Percentiles rank a stretch among this genome's conserved stretches.
Evolutionary conservation across 2,888 invertebrate species (phyloP).

Genomic region (Ornithoptera alexandrae): DNA sequence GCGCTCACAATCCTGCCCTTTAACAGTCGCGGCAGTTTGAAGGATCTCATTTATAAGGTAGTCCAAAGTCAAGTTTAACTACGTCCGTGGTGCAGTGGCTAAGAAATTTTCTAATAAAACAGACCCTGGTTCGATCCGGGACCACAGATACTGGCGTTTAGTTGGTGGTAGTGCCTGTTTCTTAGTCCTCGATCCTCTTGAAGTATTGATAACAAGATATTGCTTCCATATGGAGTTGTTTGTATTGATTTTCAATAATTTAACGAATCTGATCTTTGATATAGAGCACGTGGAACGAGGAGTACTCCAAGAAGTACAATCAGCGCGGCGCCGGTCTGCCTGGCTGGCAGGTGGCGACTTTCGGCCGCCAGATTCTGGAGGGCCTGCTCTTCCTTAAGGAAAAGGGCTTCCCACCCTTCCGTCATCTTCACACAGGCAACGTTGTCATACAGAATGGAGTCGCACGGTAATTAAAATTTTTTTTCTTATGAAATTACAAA

Average conservation of each 20-base stretch:
- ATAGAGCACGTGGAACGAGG: conserved; percentile 89
- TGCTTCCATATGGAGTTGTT: background rate
- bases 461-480: conserved; percentile 81
- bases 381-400: conserved; percentile 91
- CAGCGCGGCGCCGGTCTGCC: conserved; percentile 85
- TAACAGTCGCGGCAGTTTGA: conserved; percentile 91
- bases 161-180: no score
- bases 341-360: conserved; percentile 89
- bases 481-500: no score
- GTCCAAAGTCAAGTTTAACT: conserved; percentile 45
- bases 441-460: conserved; percentile 95
- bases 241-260: background rate
- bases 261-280: background rate
- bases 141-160: no score
- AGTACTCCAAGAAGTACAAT: conserved; percentile 88
- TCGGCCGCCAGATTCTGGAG: conserved; percentile 93
- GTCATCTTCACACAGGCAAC: conserved; percentile 94
- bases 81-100: background rate
- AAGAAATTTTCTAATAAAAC: no score
- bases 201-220: no score
- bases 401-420: conserved; percentile 92
- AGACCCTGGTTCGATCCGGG: no score
- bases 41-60: conserved; percentile 92
- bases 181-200: no score
- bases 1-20: conserved; percentile 90